phyloP scores from a whole-genome alignment of 2,888 invertebrate species.

The Zelleria hepariella region DNA sequence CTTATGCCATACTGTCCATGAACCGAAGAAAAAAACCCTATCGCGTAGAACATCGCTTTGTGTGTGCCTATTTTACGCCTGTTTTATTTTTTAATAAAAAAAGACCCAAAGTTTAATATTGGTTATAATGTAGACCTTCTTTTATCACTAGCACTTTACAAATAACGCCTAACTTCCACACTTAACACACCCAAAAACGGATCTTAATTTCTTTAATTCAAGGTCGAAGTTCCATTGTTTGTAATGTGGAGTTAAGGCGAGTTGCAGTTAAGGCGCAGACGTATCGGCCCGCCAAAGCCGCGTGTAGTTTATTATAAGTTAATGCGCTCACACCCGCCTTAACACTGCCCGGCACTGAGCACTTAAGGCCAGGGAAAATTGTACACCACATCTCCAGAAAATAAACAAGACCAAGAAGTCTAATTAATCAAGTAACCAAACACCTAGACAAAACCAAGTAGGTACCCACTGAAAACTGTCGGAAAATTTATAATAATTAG shows the following conservation, averaged over 20 bases:
- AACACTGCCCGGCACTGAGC: conserved; percentile 29
- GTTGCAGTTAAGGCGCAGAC: conserved; percentile 17
- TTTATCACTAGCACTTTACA: conserved; percentile 8
- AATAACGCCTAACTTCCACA: conserved; percentile 10
- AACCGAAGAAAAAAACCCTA: too few relatives aligned
- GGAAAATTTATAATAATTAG: neutral
- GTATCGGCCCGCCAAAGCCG: conserved; percentile 37
- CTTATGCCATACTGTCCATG: too few relatives aligned
- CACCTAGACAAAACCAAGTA: neutral
- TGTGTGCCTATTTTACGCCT: neutral
- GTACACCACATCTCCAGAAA: neutral
- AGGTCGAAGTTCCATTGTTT: conserved; percentile 9
- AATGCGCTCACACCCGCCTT: conserved; percentile 55
- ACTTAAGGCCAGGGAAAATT: conserved; percentile 21
- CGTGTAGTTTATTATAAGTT: conserved; percentile 66
- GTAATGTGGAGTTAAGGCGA: conserved; percentile 20
- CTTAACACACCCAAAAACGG: conserved; percentile 8
- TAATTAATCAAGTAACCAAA: neutral
- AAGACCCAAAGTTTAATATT: conserved; percentile 49
- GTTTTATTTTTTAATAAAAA: conserved; percentile 50
- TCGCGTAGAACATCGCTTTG: too few relatives aligned
- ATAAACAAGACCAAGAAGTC: neutral
- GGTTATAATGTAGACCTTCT: conserved; percentile 29
- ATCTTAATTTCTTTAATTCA: neutral
- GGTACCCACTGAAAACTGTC: neutral